Percentiles rank a stretch among this genome's conserved stretches.
Conservation (phyloP, 2,888 invertebrate genomes). For the Pseudeuparius sepicola region DNA sequence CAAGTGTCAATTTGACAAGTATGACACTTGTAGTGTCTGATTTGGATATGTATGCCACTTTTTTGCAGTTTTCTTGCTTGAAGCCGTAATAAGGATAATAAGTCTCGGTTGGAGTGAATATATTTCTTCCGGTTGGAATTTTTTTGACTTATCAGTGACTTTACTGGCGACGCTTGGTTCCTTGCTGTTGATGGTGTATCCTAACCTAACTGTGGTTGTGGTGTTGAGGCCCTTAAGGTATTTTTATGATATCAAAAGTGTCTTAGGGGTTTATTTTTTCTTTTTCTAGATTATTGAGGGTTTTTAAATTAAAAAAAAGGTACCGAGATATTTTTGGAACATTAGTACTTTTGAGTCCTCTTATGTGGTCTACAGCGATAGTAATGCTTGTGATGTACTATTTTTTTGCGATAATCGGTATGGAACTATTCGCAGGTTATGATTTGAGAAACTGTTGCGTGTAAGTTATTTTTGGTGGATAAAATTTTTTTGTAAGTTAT, state of each 20-base stretch:
- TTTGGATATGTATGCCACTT: conserved; percentile 4
- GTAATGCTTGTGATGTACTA: conserved; percentile 79
- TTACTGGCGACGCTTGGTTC: conserved; percentile 58
- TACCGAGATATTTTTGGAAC: conserved; percentile 31
- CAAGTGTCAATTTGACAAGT: neutral
- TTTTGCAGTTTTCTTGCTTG: conserved; percentile 63
- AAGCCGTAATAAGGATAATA: conserved; percentile 62
- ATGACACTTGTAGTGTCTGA: neutral
- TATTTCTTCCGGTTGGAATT: conserved; percentile 76
- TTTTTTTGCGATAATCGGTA: conserved; percentile 82
- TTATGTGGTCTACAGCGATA: conserved; percentile 73
- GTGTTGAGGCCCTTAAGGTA: conserved; percentile 58
- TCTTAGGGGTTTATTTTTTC: neutral
- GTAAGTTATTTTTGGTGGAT: conserved; percentile 38
- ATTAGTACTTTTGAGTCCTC: conserved; percentile 50
- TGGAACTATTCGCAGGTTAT: conserved; percentile 72
- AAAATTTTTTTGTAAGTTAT: conserved; percentile 5
- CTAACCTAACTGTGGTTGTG: conserved; percentile 60
- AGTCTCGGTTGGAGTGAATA: conserved; percentile 63
- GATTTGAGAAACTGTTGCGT: conserved; percentile 74
- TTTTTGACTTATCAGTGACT: conserved; percentile 65
- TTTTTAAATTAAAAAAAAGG: conserved; percentile 71
- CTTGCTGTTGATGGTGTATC: conserved; percentile 53
- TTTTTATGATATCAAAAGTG: conserved; percentile 11
- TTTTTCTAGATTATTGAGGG: conserved; percentile 41